phyloP scores from a whole-genome alignment of 2,888 invertebrate genomes.

The Omphaloscelis lunosa region DNA sequence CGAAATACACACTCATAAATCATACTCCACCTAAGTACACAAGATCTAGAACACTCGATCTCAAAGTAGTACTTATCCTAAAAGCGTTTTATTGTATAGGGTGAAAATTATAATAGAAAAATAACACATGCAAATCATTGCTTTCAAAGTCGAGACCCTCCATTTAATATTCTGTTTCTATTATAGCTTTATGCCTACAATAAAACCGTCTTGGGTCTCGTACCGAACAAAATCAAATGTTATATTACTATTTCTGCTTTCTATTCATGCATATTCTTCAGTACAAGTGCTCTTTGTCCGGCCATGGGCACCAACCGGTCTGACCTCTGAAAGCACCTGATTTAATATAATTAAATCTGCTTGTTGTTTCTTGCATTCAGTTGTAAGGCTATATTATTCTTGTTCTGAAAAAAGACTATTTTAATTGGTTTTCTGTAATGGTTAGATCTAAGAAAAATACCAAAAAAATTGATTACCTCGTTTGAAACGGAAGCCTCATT shows the following conservation, averaged over 20 bases:
- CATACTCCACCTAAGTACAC: slow-evolving; percentile 11
- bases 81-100: slow-evolving; percentile 37
- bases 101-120: slow-evolving; percentile 43
- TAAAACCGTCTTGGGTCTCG: slow-evolving; percentile 52
- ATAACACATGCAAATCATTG: slow-evolving; percentile 52
- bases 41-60: slow-evolving; percentile 36
- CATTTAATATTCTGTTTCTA: slow-evolving; percentile 54
- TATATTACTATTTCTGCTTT: slow-evolving; percentile 63
- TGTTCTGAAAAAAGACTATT: neutral
- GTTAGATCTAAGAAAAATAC: neutral
- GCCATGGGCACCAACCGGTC: slow-evolving; percentile 59
- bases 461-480: slow-evolving; percentile 6
- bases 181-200: slow-evolving; percentile 46
- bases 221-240: slow-evolving; percentile 60
- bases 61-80: slow-evolving; percentile 14
- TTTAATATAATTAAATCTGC: slow-evolving; percentile 60
- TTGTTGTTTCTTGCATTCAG: slow-evolving; percentile 43
- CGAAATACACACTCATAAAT: slow-evolving; percentile 46
- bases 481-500: slow-evolving; percentile 8
- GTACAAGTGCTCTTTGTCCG: slow-evolving; percentile 64
- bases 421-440: slow-evolving; percentile 18
- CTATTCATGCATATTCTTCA: slow-evolving; percentile 67
- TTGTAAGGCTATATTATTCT: slow-evolving; percentile 2
- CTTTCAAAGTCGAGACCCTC: slow-evolving; percentile 32
- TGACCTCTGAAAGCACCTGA: slow-evolving; percentile 65